Base-by-base conservation (phyloP, 2,113 vertebrate genomes). In the Ctenomys sociabilis region DNA sequence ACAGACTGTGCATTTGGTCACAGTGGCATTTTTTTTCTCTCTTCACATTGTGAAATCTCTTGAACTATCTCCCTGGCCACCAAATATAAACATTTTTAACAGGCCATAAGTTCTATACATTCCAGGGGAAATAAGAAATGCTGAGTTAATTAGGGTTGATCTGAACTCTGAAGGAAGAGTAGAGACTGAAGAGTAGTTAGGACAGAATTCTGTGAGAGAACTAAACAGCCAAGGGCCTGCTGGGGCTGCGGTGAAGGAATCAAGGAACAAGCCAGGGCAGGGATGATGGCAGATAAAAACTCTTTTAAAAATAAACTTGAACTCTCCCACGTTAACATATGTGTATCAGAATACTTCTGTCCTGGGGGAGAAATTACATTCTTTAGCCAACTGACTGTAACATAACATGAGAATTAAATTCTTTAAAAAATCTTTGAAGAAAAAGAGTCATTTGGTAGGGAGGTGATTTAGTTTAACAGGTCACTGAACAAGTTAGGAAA, bases 1-100 rank as follows among this genome's bases (percentile, higher is more conserved):
- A 99, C 98, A 99, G 98, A 99, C 98, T 99, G 98, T 99, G 98
- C 98, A 98, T 99, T 99, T 99, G 99, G 99, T 99, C 99, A 99
- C 99, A 99, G 99, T 99, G 99, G 98, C 99, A 99, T 98, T 98
- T 98, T 98, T 97, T 98, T 98, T 97, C 98, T 98, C 98, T 98
- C 96, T 30, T 99, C 98, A 99, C 99, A 99, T 99, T 99, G 98
- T 99, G 99, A 99, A 99, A 99, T 99, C 98, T 98, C 99, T 99
- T 99, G 7, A 49, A 49, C 49, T 49, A 11, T 49, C 49, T 49
- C 49, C 49, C 49, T 49, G 49, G 49, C 49, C 49, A 49, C 49
- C 49, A 49, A 49, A 11, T 49, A 49, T 84, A 93, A 94, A 59
- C 90, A 37, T 82, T 80, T 64, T 40, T 81, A 84, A 70, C 35